A percentile compares a stretch with the other conserved stretches of the same genome.
Conservation (phyloP, 2,888 invertebrate species). For the Trichacis sp. region DNA sequence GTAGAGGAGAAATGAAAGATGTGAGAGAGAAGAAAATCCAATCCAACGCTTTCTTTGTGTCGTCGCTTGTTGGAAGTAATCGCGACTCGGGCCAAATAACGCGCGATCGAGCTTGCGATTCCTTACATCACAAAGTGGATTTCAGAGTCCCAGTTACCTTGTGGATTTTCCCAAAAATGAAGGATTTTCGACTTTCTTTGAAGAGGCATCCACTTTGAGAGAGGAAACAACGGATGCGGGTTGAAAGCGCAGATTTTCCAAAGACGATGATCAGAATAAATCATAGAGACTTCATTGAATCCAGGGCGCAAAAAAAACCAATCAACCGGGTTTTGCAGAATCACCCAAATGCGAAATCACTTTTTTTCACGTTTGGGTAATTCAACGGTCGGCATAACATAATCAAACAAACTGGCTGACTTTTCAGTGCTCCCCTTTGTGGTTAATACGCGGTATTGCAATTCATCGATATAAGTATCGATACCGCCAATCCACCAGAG, state of each 20-base stretch:
- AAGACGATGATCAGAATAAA: not conserved
- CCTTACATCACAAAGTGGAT: constrained; percentile 49
- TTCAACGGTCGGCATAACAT: not conserved
- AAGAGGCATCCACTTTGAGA: constrained; percentile 43
- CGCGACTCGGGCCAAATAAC: constrained; percentile 50
- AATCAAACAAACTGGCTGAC: not conserved
- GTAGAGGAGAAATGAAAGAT: not conserved
- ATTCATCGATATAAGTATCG: not conserved
- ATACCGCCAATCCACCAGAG: not conserved
- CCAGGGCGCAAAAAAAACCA: not conserved
- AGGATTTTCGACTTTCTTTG: constrained; percentile 53
- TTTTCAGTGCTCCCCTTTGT: not conserved
- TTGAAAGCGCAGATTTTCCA: constrained; percentile 14
- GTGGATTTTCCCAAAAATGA: constrained; percentile 47
- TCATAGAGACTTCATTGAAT: constrained; percentile 3
- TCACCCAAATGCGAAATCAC: not conserved
- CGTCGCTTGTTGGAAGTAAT: constrained; percentile 50
- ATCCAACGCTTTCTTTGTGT: not conserved
- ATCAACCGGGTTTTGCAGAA: not conserved
- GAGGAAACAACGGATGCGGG: constrained; percentile 18
- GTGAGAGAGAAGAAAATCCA: constrained; percentile 7
- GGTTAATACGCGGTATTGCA: constrained; percentile 1
- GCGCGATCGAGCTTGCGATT: constrained; percentile 49
- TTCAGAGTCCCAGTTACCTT: constrained; percentile 50
- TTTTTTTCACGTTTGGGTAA: not conserved